These are phyloP conservation scores for Rosalia funebris DNA, from an alignment of 2,888 invertebrate species.

Conservation along the genomic window DNA sequence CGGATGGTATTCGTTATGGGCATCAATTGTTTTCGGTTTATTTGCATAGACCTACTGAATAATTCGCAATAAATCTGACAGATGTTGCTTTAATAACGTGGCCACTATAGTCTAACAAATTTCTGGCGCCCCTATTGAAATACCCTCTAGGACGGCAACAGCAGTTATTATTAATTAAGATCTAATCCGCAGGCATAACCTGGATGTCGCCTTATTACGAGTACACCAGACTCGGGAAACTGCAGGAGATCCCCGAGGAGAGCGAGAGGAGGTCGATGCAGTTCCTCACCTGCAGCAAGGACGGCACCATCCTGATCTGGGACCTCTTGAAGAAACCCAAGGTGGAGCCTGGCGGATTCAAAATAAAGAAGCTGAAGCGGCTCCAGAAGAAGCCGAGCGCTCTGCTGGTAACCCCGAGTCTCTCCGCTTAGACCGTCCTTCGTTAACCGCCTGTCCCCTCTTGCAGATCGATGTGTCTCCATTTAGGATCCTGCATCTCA, in stretches of 20 bases:
- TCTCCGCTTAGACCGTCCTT: not conserved
- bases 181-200: constrained; percentile 65
- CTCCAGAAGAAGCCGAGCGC: constrained; percentile 68
- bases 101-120: too few relatives aligned
- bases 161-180: not conserved
- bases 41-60: too few relatives aligned
- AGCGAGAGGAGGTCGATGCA: constrained; percentile 66
- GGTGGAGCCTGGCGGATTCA: constrained; percentile 54
- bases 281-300: constrained; percentile 73
- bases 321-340: constrained; percentile 68
- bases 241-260: constrained; percentile 61
- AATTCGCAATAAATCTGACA: too few relatives aligned
- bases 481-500: constrained; percentile 69
- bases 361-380: constrained; percentile 62
- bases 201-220: constrained; percentile 75
- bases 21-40: too few relatives aligned
- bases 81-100: too few relatives aligned
- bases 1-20: too few relatives aligned
- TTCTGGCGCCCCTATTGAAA: too few relatives aligned
- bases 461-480: constrained; percentile 68
- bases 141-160: not conserved
- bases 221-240: constrained; percentile 70
- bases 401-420: constrained; percentile 58
- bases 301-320: constrained; percentile 78
- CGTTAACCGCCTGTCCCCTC: not conserved